Evolutionary conservation across 2,888 invertebrate genomes (phyloP), one percentile per base, ranked within the genome.

Genomic region (Ferdinandea cuprea): DNA sequence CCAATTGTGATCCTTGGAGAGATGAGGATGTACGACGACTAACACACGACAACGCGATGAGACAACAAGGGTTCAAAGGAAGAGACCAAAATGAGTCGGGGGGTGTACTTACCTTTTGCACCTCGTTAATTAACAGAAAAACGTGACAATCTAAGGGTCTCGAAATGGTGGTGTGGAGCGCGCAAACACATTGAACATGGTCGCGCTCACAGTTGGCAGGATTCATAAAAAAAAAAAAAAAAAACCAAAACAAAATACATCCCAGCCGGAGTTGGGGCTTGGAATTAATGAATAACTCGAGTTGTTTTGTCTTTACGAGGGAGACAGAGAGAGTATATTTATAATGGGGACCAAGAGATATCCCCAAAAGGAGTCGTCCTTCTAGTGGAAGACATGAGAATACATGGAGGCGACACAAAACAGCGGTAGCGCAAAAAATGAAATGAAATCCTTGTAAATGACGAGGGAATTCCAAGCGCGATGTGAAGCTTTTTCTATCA

Each of bases 91-190:
- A 15, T 28, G 21, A 44, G 30, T 40, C n/a, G 71, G 71, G 37
- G 61, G 73, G 56, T 69, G 56, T 69, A 80, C 80, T 80, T 83
- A 83, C 83, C 83, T 83, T 77, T 83, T 83, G 83, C 83, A 83
- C 83, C 83, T 83, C 83, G 77, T 83, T 83, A 83, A 83, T 83
- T 83, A 83, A 83, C 83, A 83, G 77, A 83, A 83, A 73, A 83
- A 83, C 83, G 83, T 83, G 83, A 83, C 83, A 77, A 72, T 63
- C 42, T 65, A 83, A 77, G 68, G 68, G 77, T 68, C 72, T 68
- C 56, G n/a, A 54, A 32, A 35, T 19, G 15, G 19, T 32, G 54
- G 59, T 8, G 19, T 32, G 54, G 59, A 40, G 40, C 30, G 52
- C 32, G 69, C 56, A 35, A 83, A 56, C 66, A 83, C 77, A 83